These are phyloP conservation scores for Nemoura dubitans DNA, from an alignment of 2,888 invertebrate genomes.

Conservation along the genomic window DNA sequence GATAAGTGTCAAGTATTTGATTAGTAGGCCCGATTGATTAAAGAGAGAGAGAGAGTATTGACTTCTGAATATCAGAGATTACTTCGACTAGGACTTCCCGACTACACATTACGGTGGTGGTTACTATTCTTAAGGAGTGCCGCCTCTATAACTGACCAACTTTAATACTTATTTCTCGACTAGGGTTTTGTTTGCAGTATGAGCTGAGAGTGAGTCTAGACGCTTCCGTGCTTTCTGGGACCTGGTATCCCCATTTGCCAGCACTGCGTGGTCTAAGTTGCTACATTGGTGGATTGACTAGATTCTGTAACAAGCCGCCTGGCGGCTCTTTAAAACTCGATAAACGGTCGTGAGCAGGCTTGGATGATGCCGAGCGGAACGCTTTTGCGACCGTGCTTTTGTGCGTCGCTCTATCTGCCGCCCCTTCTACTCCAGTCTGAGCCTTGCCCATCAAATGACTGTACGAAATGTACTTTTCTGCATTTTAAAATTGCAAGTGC, in stretches of 20 bases:
- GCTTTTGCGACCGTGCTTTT: not conserved
- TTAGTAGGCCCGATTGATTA: constrained; percentile 14
- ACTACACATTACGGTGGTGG: not conserved
- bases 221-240: not conserved
- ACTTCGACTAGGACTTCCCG: constrained; percentile 28
- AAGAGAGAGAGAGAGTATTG: not conserved
- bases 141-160: not conserved
- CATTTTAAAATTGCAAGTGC: not conserved
- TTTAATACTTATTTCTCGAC: constrained; percentile 12
- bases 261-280: not conserved
- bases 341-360: not conserved
- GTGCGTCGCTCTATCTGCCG: not conserved
- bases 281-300: constrained; percentile 7
- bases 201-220: not conserved
- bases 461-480: not conserved
- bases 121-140: not conserved
- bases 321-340: not conserved
- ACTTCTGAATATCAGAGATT: constrained; percentile 35
- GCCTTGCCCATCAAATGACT: not conserved
- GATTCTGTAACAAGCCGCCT: not conserved
- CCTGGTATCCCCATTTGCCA: not conserved
- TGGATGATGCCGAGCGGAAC: not conserved
- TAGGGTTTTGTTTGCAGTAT: not conserved
- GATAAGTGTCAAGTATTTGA: not conserved
- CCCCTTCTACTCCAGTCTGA: not conserved